These are phyloP conservation scores for Cyprinella venusta DNA, from an alignment of 2,797 vertebrate genomes.

Conservation along the genomic window DNA sequence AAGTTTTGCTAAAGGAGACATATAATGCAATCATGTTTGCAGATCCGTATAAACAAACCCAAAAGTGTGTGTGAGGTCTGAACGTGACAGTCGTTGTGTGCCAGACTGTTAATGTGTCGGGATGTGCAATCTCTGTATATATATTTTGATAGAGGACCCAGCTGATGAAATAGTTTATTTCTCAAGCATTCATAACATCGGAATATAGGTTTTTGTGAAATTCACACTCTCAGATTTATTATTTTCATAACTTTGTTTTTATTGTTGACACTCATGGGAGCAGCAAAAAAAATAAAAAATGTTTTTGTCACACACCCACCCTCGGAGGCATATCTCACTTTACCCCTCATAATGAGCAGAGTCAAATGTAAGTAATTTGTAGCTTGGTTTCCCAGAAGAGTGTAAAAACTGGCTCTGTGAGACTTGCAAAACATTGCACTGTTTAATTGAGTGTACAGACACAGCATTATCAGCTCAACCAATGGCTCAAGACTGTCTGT, in stretches of 20 bases:
- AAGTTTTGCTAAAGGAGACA: neutral
- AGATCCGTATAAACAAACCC: conserved; percentile 16
- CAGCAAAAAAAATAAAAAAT: neutral
- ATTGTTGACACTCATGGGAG: neutral
- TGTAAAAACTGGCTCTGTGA: neutral
- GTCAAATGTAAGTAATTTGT: neutral
- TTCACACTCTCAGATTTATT: conserved; percentile 23
- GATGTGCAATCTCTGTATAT: conserved; percentile 4
- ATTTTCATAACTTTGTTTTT: conserved; percentile 33
- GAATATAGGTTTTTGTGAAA: neutral
- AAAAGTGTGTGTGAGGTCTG: conserved; percentile 16
- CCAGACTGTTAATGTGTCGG: neutral
- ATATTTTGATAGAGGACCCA: conserved; percentile 13
- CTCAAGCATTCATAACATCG: conserved; percentile 5
- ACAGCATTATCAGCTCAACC: neutral
- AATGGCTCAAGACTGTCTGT: neutral
- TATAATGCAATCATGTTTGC: conserved; percentile 14
- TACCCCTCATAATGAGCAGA: neutral
- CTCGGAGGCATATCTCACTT: neutral
- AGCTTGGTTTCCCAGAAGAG: conserved; percentile 16
- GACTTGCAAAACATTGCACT: neutral
- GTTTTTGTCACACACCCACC: conserved; percentile 6
- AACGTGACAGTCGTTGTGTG: conserved; percentile 9
- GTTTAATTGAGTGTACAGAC: conserved; percentile 1
- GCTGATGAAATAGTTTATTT: conserved; percentile 24